These are phyloP conservation scores for Chiropotes sagulatus DNA, from an alignment of 2,797 vertebrate species.

Conservation along the genomic window DNA sequence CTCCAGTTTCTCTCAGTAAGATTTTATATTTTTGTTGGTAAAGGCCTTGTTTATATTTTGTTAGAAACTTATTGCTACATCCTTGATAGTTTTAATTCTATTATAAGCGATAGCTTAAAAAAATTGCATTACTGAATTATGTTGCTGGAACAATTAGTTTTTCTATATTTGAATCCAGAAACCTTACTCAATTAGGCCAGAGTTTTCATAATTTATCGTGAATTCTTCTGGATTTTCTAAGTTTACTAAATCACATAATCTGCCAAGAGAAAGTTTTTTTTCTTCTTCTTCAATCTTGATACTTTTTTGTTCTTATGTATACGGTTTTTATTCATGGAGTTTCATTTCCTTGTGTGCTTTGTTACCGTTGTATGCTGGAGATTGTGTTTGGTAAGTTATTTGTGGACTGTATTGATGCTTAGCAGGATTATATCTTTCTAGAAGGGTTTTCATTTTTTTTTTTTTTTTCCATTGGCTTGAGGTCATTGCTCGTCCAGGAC, in stretches of 20 bases:
- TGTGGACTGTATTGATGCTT: background rate
- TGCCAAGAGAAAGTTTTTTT: background rate
- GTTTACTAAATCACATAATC: background rate
- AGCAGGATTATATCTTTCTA: background rate
- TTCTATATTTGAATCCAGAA: background rate
- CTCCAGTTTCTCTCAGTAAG: background rate
- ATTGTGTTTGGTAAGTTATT: background rate
- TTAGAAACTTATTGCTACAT: background rate
- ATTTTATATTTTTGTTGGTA: background rate
- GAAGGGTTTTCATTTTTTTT: background rate
- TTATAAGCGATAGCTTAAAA: constrained; percentile 1
- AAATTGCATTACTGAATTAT: background rate
- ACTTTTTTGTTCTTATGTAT: background rate
- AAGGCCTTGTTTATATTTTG: background rate
- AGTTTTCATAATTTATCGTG: constrained; percentile 16
- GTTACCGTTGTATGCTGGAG: background rate
- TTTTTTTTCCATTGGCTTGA: background rate
- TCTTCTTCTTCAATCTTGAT: background rate
- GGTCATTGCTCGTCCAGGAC: background rate
- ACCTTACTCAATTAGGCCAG: background rate
- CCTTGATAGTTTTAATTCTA: background rate
- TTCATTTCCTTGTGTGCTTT: background rate
- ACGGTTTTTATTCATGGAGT: background rate
- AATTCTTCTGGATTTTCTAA: background rate
- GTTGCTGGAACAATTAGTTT: background rate